Conservation (phyloP, 2,888 invertebrate genomes). For the Synergus gifuensis region DNA sequence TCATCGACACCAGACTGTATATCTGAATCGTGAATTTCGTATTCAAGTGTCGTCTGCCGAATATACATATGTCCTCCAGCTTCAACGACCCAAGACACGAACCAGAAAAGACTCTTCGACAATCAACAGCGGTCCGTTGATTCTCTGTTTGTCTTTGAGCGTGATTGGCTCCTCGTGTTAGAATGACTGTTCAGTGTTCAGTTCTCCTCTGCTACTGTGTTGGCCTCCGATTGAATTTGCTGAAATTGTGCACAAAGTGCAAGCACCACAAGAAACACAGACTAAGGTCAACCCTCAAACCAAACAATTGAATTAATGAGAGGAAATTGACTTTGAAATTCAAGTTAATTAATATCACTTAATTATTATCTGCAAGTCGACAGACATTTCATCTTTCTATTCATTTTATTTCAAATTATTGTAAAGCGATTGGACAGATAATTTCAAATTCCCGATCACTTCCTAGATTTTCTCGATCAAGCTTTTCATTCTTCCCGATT, state of each 20-base stretch:
- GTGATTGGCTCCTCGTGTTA: slow-evolving; percentile 75
- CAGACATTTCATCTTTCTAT: neutral
- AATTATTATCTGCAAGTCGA: neutral
- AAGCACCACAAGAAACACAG: slow-evolving; percentile 14
- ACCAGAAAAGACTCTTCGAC: slow-evolving; percentile 66
- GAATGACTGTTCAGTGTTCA: slow-evolving; percentile 59
- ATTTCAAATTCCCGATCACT: too few species aligned
- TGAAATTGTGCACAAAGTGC: slow-evolving; percentile 35
- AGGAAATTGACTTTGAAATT: neutral
- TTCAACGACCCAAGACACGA: slow-evolving; percentile 42
- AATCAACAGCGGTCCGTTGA: slow-evolving; percentile 74
- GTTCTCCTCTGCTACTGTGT: slow-evolving; percentile 47
- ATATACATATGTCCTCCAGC: slow-evolving; percentile 38
- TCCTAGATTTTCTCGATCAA: too few species aligned
- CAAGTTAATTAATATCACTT: neutral
- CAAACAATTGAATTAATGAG: slow-evolving; percentile 2
- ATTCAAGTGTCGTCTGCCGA: slow-evolving; percentile 68
- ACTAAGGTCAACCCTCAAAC: neutral
- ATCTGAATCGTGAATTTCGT: slow-evolving; percentile 63
- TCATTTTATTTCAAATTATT: too few species aligned
- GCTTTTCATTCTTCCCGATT: too few species aligned
- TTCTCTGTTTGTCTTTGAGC: slow-evolving; percentile 74
- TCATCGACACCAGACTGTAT: slow-evolving; percentile 15
- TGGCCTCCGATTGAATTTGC: slow-evolving; percentile 54
- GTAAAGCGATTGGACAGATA: too few species aligned